Evolutionary conservation across 1,140 invertebrate species (phyloP), one percentile per base, ranked within the genome.

Genomic region (Aleiodes sp.): DNA sequence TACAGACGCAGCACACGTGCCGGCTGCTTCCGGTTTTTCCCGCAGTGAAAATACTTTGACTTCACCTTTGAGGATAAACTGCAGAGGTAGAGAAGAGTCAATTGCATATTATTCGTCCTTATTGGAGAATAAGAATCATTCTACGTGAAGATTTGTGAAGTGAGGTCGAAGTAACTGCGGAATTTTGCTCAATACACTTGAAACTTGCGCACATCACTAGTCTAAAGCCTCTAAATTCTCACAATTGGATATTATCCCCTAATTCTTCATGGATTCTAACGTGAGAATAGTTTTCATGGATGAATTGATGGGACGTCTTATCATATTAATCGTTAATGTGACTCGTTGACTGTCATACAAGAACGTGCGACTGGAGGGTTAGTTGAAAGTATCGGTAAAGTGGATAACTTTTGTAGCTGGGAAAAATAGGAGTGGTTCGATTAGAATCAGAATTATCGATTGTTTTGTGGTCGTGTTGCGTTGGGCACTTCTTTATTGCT

Each of bases 11-110:
- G 72, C 65, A 61, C 75, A 79, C 76, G 78, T 76, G 79, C 79
- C 79, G 79, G 79, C 79, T 80, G 79, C 64, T 80, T 80, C 79
- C 78, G 77, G 79, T 78, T 76, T 71, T 73, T 71, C 70, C 62
- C 28, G 14, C 9, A 12, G 12, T 7, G 12, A 9, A 4, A 56
- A 24, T 10, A 6, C n/a, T 46, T 46, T 4, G 4, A 46, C 14
- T 19, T 14, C 3, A 35, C 31, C 31, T 35, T 35, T 35, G 31
- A 35, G 31, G 10, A 10, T 35, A 8, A n/a, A 46, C 14, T 46
- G n/a, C 2, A 46, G 8, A 2, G n/a, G 1, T 46, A 19, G 7
- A 46, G 41, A 46, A 8, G 41, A 67, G 41, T 46, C 41, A 46
- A 46, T 4, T 46, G 41, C n/a, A n/a, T n/a, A n/a, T n/a, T n/a